These are phyloP conservation scores for Lutjanus erythropterus DNA, from an alignment of 2,113 vertebrate genomes.

Conservation along the genomic window DNA sequence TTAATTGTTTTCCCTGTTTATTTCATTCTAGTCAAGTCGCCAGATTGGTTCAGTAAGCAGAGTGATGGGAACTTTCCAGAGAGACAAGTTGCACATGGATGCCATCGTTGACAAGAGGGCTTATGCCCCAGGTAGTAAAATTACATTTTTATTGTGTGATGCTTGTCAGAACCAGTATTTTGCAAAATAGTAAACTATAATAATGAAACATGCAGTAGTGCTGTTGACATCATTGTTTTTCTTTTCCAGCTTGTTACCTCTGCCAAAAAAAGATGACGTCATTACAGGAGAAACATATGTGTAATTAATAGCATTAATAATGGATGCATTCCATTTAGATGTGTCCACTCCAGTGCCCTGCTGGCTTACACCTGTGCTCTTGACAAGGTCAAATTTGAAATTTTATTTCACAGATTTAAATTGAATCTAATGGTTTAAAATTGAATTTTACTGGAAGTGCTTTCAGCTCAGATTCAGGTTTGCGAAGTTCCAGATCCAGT, in stretches of 20 bases:
- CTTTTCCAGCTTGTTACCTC: no score
- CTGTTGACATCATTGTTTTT: background rate
- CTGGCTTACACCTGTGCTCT: background rate
- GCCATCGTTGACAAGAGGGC: slow-evolving; percentile 63
- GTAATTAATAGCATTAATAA: background rate
- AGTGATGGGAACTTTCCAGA: slow-evolving; percentile 77
- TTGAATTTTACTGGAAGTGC: no score
- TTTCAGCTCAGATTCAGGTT: no score
- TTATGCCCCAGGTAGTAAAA: slow-evolving; percentile 72
- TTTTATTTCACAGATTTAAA: no score
- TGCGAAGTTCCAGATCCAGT: no score
- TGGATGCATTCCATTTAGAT: no score
- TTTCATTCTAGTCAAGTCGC: slow-evolving; percentile 66
- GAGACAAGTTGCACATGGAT: slow-evolving; percentile 72
- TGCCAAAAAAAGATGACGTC: no score
- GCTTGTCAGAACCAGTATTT: background rate
- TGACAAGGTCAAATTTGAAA: no score
- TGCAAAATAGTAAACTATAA: background rate
- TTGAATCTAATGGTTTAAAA: no score
- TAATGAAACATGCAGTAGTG: background rate
- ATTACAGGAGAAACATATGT: no score
- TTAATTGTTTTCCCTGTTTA: slow-evolving; percentile 10
- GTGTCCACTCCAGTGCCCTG: background rate
- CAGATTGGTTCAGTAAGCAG: slow-evolving; percentile 71
- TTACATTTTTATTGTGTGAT: no score